A percentile compares a stretch with the other conserved stretches of the same genome.
These are phyloP conservation scores for Lasioglossum zephyrum DNA, from an alignment of 2,888 invertebrate species.

Conservation along the genomic window DNA sequence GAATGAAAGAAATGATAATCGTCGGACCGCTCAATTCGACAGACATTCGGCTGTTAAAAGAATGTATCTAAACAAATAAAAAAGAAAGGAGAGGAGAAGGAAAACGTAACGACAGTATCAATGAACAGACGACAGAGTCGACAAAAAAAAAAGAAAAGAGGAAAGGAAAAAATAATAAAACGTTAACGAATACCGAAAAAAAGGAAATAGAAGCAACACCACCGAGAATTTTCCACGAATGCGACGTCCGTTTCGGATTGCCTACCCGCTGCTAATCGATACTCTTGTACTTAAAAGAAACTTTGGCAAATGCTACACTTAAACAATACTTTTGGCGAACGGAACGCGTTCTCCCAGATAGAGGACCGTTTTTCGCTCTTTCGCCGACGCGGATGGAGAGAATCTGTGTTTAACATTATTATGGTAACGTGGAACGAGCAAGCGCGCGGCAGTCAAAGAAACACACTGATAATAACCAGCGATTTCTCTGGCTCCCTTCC, in stretches of 20 bases:
- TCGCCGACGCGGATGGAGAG: conserved; percentile 28
- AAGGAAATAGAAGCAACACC: conserved; percentile 8
- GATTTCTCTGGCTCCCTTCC: conserved; percentile 20
- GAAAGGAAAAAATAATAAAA: not conserved
- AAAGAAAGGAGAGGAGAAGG: conserved; percentile 8
- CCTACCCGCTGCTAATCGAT: conserved; percentile 25
- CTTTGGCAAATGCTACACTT: conserved; percentile 73
- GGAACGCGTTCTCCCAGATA: conserved; percentile 37
- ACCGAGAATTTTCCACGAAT: conserved; percentile 18
- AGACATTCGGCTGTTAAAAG: conserved; percentile 29
- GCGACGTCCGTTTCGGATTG: conserved; percentile 7
- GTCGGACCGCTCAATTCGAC: conserved; percentile 74
- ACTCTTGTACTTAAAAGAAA: conserved; percentile 62
- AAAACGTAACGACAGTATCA: conserved; percentile 37
- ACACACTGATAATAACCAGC: not conserved
- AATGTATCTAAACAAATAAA: conserved; percentile 4
- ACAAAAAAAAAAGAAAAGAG: conserved; percentile 9
- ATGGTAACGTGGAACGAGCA: conserved; percentile 42
- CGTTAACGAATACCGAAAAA: conserved; percentile 27
- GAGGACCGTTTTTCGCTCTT: conserved; percentile 28
- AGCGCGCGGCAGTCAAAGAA: conserved; percentile 8
- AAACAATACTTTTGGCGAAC: conserved; percentile 66
- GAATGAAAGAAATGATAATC: conserved; percentile 64
- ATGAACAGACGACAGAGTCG: conserved; percentile 21
- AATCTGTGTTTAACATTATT: conserved; percentile 32